Evolutionary conservation across 37 sponge, comb jelly and placozoan species (phyloP).

Genomic region (Mnemiopsis leidyi): DNA sequence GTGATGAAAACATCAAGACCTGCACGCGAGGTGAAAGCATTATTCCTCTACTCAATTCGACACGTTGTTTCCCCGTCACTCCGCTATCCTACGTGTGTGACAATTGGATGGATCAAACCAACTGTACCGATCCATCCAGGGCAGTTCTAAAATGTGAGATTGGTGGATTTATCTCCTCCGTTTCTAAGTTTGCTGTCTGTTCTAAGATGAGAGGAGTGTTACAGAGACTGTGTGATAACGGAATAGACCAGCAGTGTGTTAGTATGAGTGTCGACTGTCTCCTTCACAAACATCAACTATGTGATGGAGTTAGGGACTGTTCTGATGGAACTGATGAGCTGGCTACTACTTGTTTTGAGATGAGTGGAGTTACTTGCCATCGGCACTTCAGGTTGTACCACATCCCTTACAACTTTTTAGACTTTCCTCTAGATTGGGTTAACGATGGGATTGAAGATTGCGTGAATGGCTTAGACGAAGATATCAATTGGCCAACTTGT

Average conservation of each 20-base stretch:
- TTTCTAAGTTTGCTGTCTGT: not conserved
- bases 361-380: not conserved
- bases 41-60: not conserved
- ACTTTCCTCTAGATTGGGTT: not conserved
- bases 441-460: not conserved
- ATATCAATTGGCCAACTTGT: not conserved
- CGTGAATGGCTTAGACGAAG: not conserved
- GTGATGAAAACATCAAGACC: not conserved
- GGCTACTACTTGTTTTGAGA: not conserved
- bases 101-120: not conserved
- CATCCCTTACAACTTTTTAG: not conserved
- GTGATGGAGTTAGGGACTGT: not conserved
- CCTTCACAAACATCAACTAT: not conserved
- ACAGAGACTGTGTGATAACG: not conserved
- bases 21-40: not conserved
- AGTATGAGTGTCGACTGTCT: not conserved
- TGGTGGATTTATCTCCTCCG: not conserved
- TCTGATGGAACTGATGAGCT: not conserved
- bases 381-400: not conserved
- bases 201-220: not conserved
- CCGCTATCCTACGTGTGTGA: not conserved
- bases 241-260: not conserved
- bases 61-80: not conserved
- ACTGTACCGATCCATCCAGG: constrained; percentile 21
- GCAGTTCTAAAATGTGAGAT: not conserved